These are phyloP conservation scores for Phymatocera aterrima DNA, from an alignment of 2,888 invertebrate species.

Conservation along the genomic window DNA sequence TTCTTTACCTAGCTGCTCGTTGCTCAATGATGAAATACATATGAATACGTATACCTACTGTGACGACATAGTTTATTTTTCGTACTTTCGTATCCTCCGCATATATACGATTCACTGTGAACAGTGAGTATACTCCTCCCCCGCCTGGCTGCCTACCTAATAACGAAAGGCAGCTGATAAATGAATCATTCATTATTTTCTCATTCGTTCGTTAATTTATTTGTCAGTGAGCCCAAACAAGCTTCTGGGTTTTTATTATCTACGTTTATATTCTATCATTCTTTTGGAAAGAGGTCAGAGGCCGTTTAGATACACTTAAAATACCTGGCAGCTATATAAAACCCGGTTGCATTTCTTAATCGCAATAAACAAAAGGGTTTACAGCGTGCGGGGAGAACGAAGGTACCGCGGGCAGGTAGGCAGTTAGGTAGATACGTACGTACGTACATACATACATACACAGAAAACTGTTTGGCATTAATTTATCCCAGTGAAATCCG, in stretches of 20 bases:
- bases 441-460: too few species aligned
- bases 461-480: slow-evolving; percentile 24
- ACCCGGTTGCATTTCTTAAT: slow-evolving; percentile 19
- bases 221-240: too few species aligned
- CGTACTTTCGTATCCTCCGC: not conserved
- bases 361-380: slow-evolving; percentile 41
- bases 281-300: slow-evolving; percentile 1
- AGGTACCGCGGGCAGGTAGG: too few species aligned
- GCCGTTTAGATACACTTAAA: not conserved
- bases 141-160: too few species aligned
- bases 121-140: too few species aligned
- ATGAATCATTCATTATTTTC: too few species aligned
- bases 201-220: too few species aligned
- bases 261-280: not conserved
- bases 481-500: slow-evolving; percentile 31
- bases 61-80: not conserved
- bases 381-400: too few species aligned
- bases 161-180: too few species aligned
- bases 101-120: not conserved
- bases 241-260: not conserved
- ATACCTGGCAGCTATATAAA: not conserved
- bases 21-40: slow-evolving; percentile 11
- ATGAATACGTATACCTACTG: not conserved
- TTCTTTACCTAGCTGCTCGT: too few species aligned
- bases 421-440: not conserved